phyloP scores from a whole-genome alignment of 2,797 vertebrate species.

The Sylvia borin region DNA sequence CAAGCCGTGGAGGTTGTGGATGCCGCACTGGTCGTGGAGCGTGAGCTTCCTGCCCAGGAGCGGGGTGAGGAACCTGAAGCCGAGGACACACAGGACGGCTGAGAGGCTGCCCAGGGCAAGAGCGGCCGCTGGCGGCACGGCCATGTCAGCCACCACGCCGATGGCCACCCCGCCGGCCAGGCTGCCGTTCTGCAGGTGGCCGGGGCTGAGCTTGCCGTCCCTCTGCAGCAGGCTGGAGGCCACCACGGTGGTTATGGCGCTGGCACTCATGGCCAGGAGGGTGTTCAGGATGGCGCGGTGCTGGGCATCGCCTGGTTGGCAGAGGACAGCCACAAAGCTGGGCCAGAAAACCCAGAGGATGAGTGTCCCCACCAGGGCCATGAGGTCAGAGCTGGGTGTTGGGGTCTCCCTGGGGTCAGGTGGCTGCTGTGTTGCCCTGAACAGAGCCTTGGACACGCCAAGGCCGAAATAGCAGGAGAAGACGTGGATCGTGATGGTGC shows the following conservation, averaged over 20 bases:
- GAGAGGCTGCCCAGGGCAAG: slow-evolving; percentile 82
- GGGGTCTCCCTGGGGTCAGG: slow-evolving; percentile 79
- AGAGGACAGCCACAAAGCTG: slow-evolving; percentile 84
- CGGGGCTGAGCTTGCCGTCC: slow-evolving; percentile 79
- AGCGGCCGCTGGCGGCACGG: slow-evolving; percentile 77
- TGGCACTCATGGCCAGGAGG: slow-evolving; percentile 82
- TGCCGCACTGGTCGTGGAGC: slow-evolving; percentile 86
- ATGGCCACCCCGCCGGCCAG: slow-evolving; percentile 86
- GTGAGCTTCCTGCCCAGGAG: slow-evolving; percentile 70
- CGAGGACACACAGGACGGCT: slow-evolving; percentile 78
- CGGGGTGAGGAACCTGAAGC: slow-evolving; percentile 84
- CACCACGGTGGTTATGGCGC: slow-evolving; percentile 81
- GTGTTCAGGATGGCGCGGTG: slow-evolving; percentile 87
- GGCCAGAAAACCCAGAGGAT: slow-evolving; percentile 93
- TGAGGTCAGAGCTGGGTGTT: slow-evolving; percentile 80
- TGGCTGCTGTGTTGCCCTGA: slow-evolving; percentile 63
- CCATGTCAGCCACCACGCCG: slow-evolving; percentile 82
- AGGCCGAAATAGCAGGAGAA: slow-evolving; percentile 90
- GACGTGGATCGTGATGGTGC: slow-evolving; percentile 85
- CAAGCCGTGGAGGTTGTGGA: slow-evolving; percentile 87
- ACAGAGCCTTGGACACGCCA: slow-evolving; percentile 81
- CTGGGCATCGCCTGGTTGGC: slow-evolving; percentile 80
- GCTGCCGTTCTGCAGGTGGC: slow-evolving; percentile 86
- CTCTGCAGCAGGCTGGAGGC: slow-evolving; percentile 82
- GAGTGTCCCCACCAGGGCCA: slow-evolving; percentile 82